Evolutionary conservation across 2,888 invertebrate species (phyloP).

Genomic region (Netelia fuscicornis): DNA sequence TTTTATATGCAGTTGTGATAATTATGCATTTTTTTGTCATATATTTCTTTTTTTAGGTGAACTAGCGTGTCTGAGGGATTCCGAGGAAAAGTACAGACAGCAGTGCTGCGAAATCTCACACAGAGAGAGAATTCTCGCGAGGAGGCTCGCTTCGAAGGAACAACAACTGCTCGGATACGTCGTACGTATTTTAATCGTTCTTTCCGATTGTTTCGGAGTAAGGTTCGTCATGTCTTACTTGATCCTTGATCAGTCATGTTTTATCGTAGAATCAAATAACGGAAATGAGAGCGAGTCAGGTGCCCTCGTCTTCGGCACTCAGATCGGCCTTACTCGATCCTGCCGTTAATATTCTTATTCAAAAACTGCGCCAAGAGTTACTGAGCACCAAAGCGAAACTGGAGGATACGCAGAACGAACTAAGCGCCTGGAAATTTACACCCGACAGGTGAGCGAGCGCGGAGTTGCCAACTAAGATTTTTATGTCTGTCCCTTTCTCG

Average conservation of each 20-base stretch:
- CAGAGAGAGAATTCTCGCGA: conserved; percentile 96
- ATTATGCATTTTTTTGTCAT: conserved; percentile 43
- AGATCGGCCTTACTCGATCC: conserved; percentile 96
- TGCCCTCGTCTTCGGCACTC: conserved; percentile 90
- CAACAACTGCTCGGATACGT: conserved; percentile 98
- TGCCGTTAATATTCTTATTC: conserved; percentile 96
- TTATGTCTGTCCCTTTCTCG: too few relatives aligned
- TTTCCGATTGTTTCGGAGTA: background rate
- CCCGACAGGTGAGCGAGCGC: conserved; percentile 91
- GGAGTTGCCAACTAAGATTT: background rate
- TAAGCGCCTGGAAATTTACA: conserved; percentile 99
- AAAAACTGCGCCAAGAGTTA: conserved; percentile 95
- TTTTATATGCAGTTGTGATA: background rate
- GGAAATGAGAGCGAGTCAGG: conserved; percentile 95
- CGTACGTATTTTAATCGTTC: conserved; percentile 88
- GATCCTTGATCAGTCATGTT: conserved; percentile 39
- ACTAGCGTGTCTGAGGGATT: conserved; percentile 90
- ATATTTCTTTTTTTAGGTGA: conserved; percentile 87
- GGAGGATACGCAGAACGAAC: conserved; percentile 98
- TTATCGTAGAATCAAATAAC: conserved; percentile 93
- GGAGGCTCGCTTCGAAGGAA: conserved; percentile 97
- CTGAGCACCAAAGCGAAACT: conserved; percentile 95
- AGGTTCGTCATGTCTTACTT: too few relatives aligned
- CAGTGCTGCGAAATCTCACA: conserved; percentile 95
- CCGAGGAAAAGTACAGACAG: conserved; percentile 92